Conservation (phyloP, 2,888 invertebrate genomes). For the Orthosia gracilis region DNA sequence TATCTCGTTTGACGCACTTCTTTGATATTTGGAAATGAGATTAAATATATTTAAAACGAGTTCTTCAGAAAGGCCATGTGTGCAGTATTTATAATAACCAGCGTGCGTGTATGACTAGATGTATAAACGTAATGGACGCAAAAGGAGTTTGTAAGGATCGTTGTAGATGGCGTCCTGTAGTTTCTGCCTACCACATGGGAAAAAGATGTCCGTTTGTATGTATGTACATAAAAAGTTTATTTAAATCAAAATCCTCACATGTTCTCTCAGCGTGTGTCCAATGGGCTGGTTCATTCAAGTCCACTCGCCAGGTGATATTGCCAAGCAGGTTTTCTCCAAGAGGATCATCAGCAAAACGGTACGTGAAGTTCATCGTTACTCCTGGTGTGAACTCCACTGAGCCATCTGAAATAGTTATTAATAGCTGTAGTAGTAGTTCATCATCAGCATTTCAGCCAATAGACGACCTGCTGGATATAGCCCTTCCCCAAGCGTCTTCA, state of each 20-base stretch:
- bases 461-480: too few relatives aligned
- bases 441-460: not conserved
- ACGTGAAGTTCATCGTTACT: constrained; percentile 97
- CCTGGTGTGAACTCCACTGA: constrained; percentile 89
- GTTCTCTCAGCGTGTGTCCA: constrained; percentile 97
- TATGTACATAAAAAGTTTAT: too few relatives aligned
- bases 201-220: too few relatives aligned
- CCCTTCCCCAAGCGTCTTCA: too few relatives aligned
- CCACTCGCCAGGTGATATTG: constrained; percentile 96
- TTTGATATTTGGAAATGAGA: not conserved
- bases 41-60: not conserved
- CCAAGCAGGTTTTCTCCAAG: constrained; percentile 95
- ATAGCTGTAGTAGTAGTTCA: not conserved
- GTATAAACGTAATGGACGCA: too few relatives aligned
- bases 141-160: too few relatives aligned
- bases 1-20: not conserved
- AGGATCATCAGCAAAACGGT: constrained; percentile 96
- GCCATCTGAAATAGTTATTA: constrained; percentile 76
- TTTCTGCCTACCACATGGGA: too few relatives aligned
- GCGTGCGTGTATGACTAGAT: too few relatives aligned
- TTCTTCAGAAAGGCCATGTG: too few relatives aligned
- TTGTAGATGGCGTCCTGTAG: too few relatives aligned
- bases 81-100: too few relatives aligned
- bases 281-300: constrained; percentile 94
- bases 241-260: constrained; percentile 90